Percentiles rank a stretch among this genome's conserved stretches.
phyloP scores from a whole-genome alignment of 2,113 vertebrate species.

The Toxostoma redivivum region DNA sequence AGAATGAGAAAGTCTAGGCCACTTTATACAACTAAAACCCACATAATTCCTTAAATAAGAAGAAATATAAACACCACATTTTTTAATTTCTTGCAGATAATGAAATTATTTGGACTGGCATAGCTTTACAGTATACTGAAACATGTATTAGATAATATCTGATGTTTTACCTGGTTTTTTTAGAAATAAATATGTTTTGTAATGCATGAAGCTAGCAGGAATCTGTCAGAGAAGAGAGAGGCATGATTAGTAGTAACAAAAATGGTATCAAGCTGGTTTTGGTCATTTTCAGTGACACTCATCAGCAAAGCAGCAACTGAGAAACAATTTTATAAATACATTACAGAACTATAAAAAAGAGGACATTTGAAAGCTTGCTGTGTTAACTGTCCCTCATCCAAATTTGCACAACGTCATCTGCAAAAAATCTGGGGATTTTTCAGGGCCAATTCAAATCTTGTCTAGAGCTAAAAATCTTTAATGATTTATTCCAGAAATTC shows the following conservation, averaged over 20 bases:
- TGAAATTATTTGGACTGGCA: background rate
- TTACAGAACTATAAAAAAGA: constrained; percentile 33
- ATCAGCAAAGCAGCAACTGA: background rate
- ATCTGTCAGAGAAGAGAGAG: background rate
- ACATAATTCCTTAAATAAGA: background rate
- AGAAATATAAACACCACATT: background rate
- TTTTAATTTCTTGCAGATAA: background rate
- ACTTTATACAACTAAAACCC: background rate
- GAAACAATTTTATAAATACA: constrained; percentile 36
- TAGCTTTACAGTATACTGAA: background rate
- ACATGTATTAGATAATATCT: background rate
- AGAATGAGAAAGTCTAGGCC: background rate
- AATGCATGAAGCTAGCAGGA: background rate
- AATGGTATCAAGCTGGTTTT: background rate
- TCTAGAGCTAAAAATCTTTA: background rate
- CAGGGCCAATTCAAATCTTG: background rate
- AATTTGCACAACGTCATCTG: background rate
- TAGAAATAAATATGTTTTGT: background rate
- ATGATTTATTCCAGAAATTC: background rate
- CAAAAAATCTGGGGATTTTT: background rate
- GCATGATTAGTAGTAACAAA: background rate
- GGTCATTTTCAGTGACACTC: background rate
- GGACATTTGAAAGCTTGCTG: constrained; percentile 2
- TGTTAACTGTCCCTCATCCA: constrained; percentile 27
- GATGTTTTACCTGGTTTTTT: background rate